Conservation (phyloP, 2,888 invertebrate species). For the Heliconius sara region DNA sequence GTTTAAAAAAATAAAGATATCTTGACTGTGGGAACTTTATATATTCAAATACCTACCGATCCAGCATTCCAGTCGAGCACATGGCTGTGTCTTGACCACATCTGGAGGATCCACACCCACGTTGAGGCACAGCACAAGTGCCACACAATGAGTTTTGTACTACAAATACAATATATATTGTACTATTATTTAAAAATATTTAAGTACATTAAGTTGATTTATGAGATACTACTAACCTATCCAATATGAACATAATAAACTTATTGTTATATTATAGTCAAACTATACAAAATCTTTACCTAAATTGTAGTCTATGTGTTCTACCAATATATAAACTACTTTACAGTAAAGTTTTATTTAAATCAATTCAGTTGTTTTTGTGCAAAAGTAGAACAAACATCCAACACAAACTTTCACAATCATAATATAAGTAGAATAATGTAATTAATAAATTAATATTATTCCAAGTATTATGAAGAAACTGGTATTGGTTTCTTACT, state of each 20-base stretch:
- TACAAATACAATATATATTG: constrained; percentile 67
- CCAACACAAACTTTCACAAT: neutral
- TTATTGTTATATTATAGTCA: no score
- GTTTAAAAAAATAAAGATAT: no score
- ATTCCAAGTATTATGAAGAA: neutral
- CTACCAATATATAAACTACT: no score
- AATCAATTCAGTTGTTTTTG: no score
- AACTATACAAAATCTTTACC: no score
- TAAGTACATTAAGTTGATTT: neutral
- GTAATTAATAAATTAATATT: neutral
- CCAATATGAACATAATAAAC: neutral
- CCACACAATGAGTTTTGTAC: constrained; percentile 99
- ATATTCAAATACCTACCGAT: constrained; percentile 86
- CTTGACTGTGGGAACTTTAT: neutral
- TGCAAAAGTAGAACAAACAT: neutral
- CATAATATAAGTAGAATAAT: no score
- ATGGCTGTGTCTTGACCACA: constrained; percentile 97
- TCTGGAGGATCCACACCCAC: constrained; percentile 99
- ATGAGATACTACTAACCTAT: neutral
- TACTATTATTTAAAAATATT: neutral
- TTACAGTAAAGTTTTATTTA: no score
- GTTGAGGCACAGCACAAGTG: constrained; percentile 97
- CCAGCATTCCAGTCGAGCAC: constrained; percentile 98
- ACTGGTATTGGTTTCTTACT: neutral
- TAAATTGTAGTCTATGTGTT: neutral